Percentiles rank a stretch among this genome's conserved stretches.
These are phyloP conservation scores for Imbricaverruca yamaguchii DNA, from an alignment of 2,888 invertebrate species.

Conservation along the genomic window DNA sequence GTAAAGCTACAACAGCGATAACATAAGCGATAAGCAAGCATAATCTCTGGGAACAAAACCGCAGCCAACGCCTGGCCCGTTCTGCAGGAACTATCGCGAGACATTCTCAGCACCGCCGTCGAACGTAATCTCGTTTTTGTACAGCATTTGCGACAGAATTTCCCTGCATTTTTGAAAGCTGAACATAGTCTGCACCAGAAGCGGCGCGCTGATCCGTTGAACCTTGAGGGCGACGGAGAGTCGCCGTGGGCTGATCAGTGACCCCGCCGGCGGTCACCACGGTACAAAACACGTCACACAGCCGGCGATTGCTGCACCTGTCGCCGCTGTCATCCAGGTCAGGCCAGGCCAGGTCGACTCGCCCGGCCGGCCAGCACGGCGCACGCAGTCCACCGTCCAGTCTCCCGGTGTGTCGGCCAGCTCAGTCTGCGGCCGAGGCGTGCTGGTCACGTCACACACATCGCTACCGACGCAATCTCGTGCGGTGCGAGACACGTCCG, in stretches of 20 bases:
- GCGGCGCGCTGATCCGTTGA: background rate
- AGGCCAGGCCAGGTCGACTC: too few relatives aligned
- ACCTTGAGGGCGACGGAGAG: background rate
- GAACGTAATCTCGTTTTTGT: background rate
- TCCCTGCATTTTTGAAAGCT: background rate
- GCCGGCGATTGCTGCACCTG: background rate
- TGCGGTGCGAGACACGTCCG: too few relatives aligned
- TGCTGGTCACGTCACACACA: too few relatives aligned
- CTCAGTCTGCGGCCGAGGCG: too few relatives aligned
- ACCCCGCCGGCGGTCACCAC: background rate
- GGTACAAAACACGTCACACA: background rate
- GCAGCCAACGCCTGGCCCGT: too few relatives aligned
- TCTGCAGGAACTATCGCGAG: background rate
- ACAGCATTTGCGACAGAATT: background rate
- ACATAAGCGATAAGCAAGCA: background rate
- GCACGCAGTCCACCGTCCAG: too few relatives aligned
- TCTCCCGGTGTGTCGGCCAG: too few relatives aligned
- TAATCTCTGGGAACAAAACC: background rate
- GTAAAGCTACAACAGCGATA: conserved; percentile 5
- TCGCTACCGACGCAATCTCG: too few relatives aligned
- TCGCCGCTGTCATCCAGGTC: background rate
- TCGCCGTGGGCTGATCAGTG: background rate
- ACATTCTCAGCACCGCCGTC: background rate
- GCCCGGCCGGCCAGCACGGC: too few relatives aligned
- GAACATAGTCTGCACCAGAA: background rate